phyloP scores from a whole-genome alignment of 2,797 vertebrate genomes.

The Steatocranus sp. region DNA sequence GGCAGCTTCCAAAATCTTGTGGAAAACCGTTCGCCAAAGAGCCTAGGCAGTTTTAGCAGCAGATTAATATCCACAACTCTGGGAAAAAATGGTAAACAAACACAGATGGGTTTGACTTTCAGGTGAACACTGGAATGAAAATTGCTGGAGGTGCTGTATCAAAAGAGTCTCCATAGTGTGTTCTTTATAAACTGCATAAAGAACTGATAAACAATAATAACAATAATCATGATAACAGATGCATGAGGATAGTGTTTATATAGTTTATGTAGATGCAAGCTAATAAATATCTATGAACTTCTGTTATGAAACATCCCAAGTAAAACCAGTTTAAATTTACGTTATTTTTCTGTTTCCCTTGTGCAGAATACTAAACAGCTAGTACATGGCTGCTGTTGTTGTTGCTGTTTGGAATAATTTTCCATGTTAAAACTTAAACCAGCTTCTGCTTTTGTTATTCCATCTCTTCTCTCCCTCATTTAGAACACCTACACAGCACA shows the following conservation, averaged over 20 bases:
- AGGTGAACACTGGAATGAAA: background rate
- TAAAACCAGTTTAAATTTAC: background rate
- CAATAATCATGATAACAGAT: background rate
- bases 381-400: accelerated
- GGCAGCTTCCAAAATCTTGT: background rate
- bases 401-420: background rate
- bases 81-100: background rate
- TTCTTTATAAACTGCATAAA: background rate
- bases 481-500: slow-evolving; percentile 12
- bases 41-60: background rate
- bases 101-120: background rate
- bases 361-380: background rate
- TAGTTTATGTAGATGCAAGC: background rate
- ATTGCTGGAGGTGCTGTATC: background rate
- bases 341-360: background rate
- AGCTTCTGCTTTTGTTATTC: background rate
- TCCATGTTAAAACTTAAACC: background rate
- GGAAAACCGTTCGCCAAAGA: background rate
- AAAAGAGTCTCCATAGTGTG: background rate
- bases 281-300: background rate
- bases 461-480: background rate
- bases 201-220: background rate
- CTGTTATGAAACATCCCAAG: background rate
- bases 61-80: background rate
- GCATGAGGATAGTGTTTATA: background rate